Conservation (phyloP, 2,113 vertebrate species). For the Collichthys lucidus region DNA sequence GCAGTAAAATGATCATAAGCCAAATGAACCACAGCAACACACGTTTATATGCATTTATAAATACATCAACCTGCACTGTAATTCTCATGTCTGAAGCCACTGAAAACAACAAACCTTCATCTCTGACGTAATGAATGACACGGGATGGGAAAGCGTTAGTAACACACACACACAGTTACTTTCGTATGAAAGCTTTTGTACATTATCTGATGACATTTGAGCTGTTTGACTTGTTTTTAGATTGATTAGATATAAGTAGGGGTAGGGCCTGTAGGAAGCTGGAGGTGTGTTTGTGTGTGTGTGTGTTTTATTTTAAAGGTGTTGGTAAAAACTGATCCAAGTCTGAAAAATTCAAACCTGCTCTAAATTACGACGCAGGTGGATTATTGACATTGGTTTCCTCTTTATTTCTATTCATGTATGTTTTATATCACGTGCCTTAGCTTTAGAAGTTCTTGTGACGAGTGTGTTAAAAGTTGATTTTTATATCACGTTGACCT, state of each 20-base stretch:
- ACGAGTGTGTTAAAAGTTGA: background rate
- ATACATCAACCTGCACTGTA: constrained; percentile 8
- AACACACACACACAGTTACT: background rate
- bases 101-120: constrained; percentile 14
- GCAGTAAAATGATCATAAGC: background rate
- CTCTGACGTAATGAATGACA: constrained; percentile 20
- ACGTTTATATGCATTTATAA: background rate
- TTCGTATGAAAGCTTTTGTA: background rate
- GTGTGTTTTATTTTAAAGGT: background rate
- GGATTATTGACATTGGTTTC: background rate
- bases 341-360: background rate
- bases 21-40: background rate
- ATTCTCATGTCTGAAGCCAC: constrained; percentile 10
- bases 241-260: constrained; percentile 9
- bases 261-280: background rate
- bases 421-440: constrained; percentile 31
- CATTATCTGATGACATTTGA: constrained; percentile 1
- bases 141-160: background rate
- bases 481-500: constrained; percentile 29
- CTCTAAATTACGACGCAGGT: background rate
- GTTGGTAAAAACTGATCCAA: constrained; percentile 23
- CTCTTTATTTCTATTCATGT: background rate
- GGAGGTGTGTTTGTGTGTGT: constrained; percentile 7
- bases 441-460: constrained; percentile 28
- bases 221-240: constrained; percentile 12